Evolutionary conservation across 2,888 invertebrate genomes (phyloP).

Genomic region (Bembecia ichneumoniformis): DNA sequence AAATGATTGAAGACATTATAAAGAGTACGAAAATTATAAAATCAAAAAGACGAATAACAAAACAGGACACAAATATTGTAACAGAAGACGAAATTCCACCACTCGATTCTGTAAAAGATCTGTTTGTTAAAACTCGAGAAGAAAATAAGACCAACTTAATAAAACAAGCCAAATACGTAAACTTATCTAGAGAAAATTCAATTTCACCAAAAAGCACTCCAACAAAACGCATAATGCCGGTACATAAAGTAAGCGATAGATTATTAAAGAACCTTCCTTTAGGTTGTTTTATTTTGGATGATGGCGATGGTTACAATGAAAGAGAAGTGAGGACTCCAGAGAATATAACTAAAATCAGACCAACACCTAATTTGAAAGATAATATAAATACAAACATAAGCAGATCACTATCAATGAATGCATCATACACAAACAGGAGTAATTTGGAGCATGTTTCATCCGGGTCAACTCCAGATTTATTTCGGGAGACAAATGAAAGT

Average conservation of each 20-base stretch:
- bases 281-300: constrained; percentile 60
- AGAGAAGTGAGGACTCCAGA: constrained; percentile 66
- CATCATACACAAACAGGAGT: constrained; percentile 25
- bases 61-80: constrained; percentile 24
- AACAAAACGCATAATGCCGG: constrained; percentile 40
- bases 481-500: constrained; percentile 30
- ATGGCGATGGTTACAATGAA: constrained; percentile 63
- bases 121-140: constrained; percentile 56
- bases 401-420: constrained; percentile 52
- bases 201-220: constrained; percentile 54
- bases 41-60: constrained; percentile 48
- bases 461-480: constrained; percentile 56
- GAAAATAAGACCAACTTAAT: constrained; percentile 55
- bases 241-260: constrained; percentile 48
- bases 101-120: constrained; percentile 41
- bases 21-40: constrained; percentile 70
- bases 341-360: constrained; percentile 22
- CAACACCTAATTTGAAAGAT: constrained; percentile 17
- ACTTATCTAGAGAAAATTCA: constrained; percentile 58
- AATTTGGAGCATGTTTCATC: constrained; percentile 36
- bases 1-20: constrained; percentile 75
- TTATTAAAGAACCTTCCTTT: constrained; percentile 57
- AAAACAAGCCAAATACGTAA: constrained; percentile 58
- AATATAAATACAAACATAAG: constrained; percentile 22
- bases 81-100: constrained; percentile 40